A percentile compares a stretch with the other conserved stretches of the same genome.
Conservation (phyloP, 2,888 invertebrate genomes). For the Nephrotoma appendiculata region DNA sequence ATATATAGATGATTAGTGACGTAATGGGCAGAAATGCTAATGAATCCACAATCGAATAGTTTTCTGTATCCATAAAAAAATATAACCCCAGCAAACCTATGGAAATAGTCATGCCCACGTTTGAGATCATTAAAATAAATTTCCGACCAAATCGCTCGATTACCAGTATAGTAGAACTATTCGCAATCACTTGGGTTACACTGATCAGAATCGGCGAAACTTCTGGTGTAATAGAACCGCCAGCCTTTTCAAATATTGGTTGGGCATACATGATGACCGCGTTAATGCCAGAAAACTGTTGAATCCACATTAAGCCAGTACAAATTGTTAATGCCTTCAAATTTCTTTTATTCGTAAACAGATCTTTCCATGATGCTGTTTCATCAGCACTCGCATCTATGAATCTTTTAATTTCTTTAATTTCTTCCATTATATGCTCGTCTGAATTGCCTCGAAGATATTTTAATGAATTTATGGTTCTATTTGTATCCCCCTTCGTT, state of each 20-base stretch:
- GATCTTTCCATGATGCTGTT: constrained; percentile 27
- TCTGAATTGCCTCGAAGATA: neutral
- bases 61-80: constrained; percentile 35
- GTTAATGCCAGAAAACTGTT: constrained; percentile 63
- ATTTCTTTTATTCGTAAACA: constrained; percentile 45
- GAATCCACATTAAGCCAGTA: constrained; percentile 52
- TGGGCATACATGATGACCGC: constrained; percentile 58
- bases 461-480: neutral
- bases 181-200: constrained; percentile 41
- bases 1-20: constrained; percentile 49
- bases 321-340: constrained; percentile 55
- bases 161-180: constrained; percentile 47
- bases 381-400: neutral
- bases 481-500: neutral
- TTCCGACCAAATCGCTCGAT: constrained; percentile 58
- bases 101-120: constrained; percentile 43
- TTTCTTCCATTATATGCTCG: constrained; percentile 18
- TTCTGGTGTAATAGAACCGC: constrained; percentile 37
- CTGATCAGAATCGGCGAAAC: constrained; percentile 52
- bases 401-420: constrained; percentile 16
- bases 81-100: constrained; percentile 40
- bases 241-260: constrained; percentile 46
- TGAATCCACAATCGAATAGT: constrained; percentile 17
- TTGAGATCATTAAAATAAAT: constrained; percentile 48
- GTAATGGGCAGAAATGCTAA: constrained; percentile 51